phyloP scores from a whole-genome alignment of 2,113 vertebrate species.

The Ptyas mucosa region DNA sequence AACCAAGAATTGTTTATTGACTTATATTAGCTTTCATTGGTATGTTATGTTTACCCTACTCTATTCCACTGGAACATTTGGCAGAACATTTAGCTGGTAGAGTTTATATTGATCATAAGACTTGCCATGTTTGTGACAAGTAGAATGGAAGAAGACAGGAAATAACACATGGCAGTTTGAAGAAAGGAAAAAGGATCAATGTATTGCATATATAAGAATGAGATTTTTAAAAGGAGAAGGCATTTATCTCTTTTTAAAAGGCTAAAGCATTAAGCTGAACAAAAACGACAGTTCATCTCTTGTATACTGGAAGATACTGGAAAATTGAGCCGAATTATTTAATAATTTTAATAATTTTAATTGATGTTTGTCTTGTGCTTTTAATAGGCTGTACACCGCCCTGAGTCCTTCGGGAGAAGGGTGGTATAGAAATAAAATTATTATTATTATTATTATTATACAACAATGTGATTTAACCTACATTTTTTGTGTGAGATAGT shows the following conservation, averaged over 20 bases:
- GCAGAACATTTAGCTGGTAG: not conserved
- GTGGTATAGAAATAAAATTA: too few species aligned
- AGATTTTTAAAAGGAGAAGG: not conserved
- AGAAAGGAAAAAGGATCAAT: not conserved
- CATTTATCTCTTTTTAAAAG: not conserved
- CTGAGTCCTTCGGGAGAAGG: too few species aligned
- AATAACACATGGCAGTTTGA: not conserved
- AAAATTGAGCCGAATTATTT: too few species aligned
- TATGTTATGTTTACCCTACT: not conserved
- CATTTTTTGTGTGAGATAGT: not conserved
- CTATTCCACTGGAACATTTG: not conserved
- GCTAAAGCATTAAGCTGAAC: not conserved
- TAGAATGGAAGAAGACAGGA: not conserved
- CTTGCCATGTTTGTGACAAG: not conserved
- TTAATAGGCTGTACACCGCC: too few species aligned
- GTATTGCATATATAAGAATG: too few species aligned
- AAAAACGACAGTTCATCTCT: not conserved
- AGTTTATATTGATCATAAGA: not conserved
- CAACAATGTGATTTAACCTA: not conserved
- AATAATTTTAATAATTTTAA: too few species aligned
- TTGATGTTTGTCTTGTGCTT: too few species aligned
- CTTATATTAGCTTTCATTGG: not conserved
- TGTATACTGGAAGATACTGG: not conserved
- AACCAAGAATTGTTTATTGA: not conserved
- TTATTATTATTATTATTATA: too few species aligned